Base-by-base conservation (phyloP, 1,140 invertebrate species). In the Eubasilissa regina region DNA sequence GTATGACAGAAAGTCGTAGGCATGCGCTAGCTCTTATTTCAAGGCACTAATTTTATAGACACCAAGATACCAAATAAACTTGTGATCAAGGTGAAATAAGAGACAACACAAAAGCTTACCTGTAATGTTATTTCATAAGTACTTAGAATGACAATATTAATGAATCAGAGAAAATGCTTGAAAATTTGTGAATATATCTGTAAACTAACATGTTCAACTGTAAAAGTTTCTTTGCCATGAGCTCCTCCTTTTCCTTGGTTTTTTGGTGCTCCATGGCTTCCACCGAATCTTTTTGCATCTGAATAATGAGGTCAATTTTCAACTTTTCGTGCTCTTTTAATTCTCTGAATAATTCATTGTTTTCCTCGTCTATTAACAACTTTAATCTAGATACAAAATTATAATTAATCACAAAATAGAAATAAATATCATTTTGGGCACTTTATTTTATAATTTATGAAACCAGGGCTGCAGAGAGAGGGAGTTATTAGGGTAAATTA, bases 291-390 rank as follows among this genome's bases (percentile, higher is more conserved):
- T 68, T 81, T 13, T 74, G 58, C 62, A 58, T 72, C 58, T 68
- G 60, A 58, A 68, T 44, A 53, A 53, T 80, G 35, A 60, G 43
- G 47, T 55, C 58, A 15, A 72, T 72, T 47, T 79, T 79, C 47
- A 55, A 21, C 17, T 78, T 68, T 44, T 76, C 55, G 4, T 76
- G 19, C 9, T 48, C 43, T 73, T 74, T 79, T n/a, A 60, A 77
- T 25, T 77, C 77, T 15, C 68, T 64, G 9, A 56, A 62, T 17
- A 76, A 64, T 64, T 19, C 19, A 47, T 56, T 62, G n/a, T 79
- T 75, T 82, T 82, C 81, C 35, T 77, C 17, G 12, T 77, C 68
- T 12, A 82, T 51, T 47, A 82, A 45, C 21, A 43, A 47, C 64
- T 58, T 79, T 51, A 82, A 68, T 55, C 81, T 82, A 15, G 62